Evolutionary conservation across 2,888 invertebrate species (phyloP), one percentile per base, ranked within the genome.

Genomic region (Mythimna vitellina): DNA sequence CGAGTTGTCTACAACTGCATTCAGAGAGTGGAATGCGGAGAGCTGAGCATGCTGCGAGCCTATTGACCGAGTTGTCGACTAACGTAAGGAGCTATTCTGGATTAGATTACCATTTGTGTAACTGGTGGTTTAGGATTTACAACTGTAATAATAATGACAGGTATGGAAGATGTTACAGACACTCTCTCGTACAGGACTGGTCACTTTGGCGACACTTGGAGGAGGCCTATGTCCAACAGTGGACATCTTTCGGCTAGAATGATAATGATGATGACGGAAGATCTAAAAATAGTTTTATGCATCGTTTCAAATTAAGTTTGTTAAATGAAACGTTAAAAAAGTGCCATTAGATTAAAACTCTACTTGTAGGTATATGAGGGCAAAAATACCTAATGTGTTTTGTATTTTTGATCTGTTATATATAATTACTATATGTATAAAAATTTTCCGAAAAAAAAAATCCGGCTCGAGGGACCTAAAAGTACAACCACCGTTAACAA

Each of bases 21-120:
- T 65, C 64, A 46, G 80, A 73, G 51, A 54, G 56, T 69, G 83
- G 80, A 80, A 83, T 80, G 83, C 83, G 80, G 80, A 82, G 80
- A 69, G 61, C 65, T 32, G 32, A 53, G 38, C 79, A 61, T 54
- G 32, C 73, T 65, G 61, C 51, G 54, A 29, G 60, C 54, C 63
- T 54, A 53, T 64, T 83, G 83, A 80, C 80, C 83, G 53, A 70
- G 58, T 82, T 79, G n/a, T 72, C 42, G 54, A 51, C 42, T 54
- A 63, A 65, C n/a, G 58, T 56, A 29, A 65, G 58, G 38, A 64
- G 46, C 12, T 57, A 46, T 62, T 65, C 42, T 42, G 66, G 49
- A 80, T 63, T 73, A 58, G 29, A 38, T 54, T 49, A 51, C 53
- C 22, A 63, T n/a, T 46, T 64, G 10, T 14, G 29, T 73, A 54